Base-by-base conservation (phyloP, 2,888 invertebrate genomes). In the Pristionchus exspectatus region DNA sequence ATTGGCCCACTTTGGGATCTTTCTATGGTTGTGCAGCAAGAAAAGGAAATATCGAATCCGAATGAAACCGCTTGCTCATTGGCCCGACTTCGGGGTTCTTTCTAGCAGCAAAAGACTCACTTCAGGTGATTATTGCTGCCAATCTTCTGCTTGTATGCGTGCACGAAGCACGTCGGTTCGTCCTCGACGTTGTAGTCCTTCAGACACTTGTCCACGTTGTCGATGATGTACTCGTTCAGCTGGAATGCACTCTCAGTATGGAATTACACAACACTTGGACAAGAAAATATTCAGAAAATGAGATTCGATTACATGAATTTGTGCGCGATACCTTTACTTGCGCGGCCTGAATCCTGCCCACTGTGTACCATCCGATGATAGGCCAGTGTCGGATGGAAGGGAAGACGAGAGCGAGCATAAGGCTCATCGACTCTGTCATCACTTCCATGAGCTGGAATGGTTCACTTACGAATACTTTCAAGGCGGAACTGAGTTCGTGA, bases 91-190 rank as follows among this genome's bases (percentile, higher is more conserved):
- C n/a, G n/a, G n/a, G n/a, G n/a, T n/a, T n/a, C n/a, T n/a, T n/a
- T n/a, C n/a, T n/a, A n/a, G n/a, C 38, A 38, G 5, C 38, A 38
- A 24, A n/a, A 21, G 33, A 38, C 74, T 24, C 24, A 81, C 81
- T 81, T 50, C 10, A 81, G 81, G 21, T 30, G 30, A 16, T 2
- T 38, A 33, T 87, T 87, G 16, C 16, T 16, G 18, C 30, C 30
- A 44, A 87, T 87, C 50, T n/a, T 69, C 69, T 87, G 66, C n/a
- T 56, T 66, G 72, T 87, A 87, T 1, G 87, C 87, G 50, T 87
- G 87, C n/a, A 30, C 87, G 54, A 87, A 87, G 69, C 87, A 87
- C 0, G 66, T 72, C 30, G 87, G 69, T 14, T 87, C 87, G 59
- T 84, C 84, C n/a, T 84, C 59, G 59, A 59, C 84, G 33, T 59